phyloP scores from a whole-genome alignment of 2,113 vertebrate genomes.

The Delphinus delphis region DNA sequence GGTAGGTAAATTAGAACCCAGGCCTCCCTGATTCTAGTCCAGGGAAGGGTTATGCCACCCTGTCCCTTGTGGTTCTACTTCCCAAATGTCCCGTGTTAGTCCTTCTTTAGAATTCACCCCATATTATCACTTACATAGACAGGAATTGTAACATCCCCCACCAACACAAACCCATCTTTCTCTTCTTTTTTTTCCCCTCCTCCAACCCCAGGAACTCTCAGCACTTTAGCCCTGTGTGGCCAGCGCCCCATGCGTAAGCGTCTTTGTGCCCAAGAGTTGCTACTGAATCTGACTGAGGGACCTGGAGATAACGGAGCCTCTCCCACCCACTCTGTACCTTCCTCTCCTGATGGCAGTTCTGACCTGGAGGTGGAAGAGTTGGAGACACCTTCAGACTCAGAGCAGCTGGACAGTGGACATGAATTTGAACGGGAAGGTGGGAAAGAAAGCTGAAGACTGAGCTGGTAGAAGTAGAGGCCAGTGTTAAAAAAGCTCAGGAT shows the following conservation, averaged over 20 bases:
- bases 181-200: background rate
- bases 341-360: slow-evolving; percentile 77
- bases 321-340: slow-evolving; percentile 33
- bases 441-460: background rate
- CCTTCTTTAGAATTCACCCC: background rate
- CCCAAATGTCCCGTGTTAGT: background rate
- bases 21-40: background rate
- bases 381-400: slow-evolving; percentile 89
- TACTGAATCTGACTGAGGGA: slow-evolving; percentile 75
- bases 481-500: background rate
- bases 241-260: slow-evolving; percentile 83
- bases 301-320: slow-evolving; percentile 65
- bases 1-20: slow-evolving; percentile 22
- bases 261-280: slow-evolving; percentile 84
- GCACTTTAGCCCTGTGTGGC: slow-evolving; percentile 83
- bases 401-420: slow-evolving; percentile 84
- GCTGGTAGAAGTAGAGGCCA: background rate
- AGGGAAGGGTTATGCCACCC: background rate
- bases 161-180: background rate
- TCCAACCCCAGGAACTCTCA: slow-evolving; percentile 77
- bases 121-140: background rate
- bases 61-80: background rate
- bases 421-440: slow-evolving; percentile 91
- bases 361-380: slow-evolving; percentile 89
- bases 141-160: background rate